These are phyloP conservation scores for Andrena chrysosceles DNA, from an alignment of 2,888 invertebrate genomes.

Conservation along the genomic window DNA sequence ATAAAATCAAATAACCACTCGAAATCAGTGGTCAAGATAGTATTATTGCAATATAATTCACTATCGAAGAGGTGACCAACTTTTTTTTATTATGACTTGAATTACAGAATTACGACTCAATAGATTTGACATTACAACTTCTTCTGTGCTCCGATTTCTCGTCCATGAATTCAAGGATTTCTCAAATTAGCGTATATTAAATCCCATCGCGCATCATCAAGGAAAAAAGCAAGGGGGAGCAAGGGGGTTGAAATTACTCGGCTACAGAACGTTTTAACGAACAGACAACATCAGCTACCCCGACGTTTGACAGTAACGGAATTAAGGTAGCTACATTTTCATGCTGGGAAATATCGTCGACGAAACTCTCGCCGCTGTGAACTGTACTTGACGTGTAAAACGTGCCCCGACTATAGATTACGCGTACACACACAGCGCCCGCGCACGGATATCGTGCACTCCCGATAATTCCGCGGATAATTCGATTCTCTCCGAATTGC, in stretches of 20 bases:
- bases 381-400: conserved; percentile 54
- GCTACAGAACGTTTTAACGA: background rate
- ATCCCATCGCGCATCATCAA: background rate
- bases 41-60: too few species aligned
- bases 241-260: background rate
- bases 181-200: background rate
- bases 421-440: conserved; percentile 21
- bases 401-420: conserved; percentile 43
- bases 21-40: background rate
- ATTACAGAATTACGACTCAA: too few species aligned
- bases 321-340: conserved; percentile 43
- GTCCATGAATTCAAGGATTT: too few species aligned
- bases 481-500: conserved; percentile 80
- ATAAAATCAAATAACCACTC: background rate
- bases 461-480: conserved; percentile 81
- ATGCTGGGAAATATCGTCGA: conserved; percentile 40
- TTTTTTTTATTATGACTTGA: too few species aligned
- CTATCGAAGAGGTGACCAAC: too few species aligned
- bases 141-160: too few species aligned
- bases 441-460: conserved; percentile 68
- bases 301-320: conserved; percentile 21
- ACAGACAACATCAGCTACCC: conserved; percentile 5
- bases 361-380: conserved; percentile 38
- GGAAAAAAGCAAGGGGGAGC: background rate
- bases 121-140: too few species aligned